Conservation (phyloP, 2,888 invertebrate genomes). For the Drosophila birchii region DNA sequence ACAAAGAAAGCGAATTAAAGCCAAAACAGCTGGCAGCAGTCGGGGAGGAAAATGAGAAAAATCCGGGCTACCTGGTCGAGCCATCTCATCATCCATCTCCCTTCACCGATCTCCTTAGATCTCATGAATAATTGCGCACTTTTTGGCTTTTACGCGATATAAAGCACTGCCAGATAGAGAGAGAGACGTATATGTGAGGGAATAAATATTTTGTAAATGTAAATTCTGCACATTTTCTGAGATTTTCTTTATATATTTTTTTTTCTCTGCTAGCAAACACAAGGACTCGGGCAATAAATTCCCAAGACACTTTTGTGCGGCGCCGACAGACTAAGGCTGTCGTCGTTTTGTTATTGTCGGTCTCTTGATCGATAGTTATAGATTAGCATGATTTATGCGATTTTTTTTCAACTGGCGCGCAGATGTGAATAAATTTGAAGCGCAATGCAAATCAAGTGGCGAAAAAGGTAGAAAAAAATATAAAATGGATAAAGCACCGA, state of each 20-base stretch:
- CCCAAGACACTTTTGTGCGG: slow-evolving; percentile 63
- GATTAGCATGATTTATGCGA: slow-evolving; percentile 77
- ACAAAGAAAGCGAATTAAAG: slow-evolving; percentile 36
- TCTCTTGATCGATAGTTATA: slow-evolving; percentile 77
- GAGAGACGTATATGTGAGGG: slow-evolving; percentile 1
- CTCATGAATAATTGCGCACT: slow-evolving; percentile 74
- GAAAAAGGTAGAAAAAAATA: slow-evolving; percentile 58
- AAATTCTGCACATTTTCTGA: slow-evolving; percentile 50
- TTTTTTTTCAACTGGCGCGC: slow-evolving; percentile 29
- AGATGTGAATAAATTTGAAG: slow-evolving; percentile 70
- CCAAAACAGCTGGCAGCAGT: slow-evolving; percentile 1
- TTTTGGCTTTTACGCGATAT: slow-evolving; percentile 47
- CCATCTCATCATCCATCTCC: slow-evolving; percentile 19
- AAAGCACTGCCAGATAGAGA: not conserved
- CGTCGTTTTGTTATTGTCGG: slow-evolving; percentile 32
- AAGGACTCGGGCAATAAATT: slow-evolving; percentile 76
- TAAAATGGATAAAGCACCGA: not conserved
- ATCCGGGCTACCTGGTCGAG: slow-evolving; percentile 18
- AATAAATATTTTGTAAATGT: slow-evolving; percentile 49
- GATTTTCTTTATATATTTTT: slow-evolving; percentile 11
- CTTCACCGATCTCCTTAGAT: slow-evolving; percentile 16
- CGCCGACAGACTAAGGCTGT: slow-evolving; percentile 41
- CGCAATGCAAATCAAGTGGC: slow-evolving; percentile 73
- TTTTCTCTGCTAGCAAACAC: slow-evolving; percentile 15
- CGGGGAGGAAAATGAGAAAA: not conserved